Conservation (phyloP, 2,888 invertebrate species). For the Papilio demoleus region DNA sequence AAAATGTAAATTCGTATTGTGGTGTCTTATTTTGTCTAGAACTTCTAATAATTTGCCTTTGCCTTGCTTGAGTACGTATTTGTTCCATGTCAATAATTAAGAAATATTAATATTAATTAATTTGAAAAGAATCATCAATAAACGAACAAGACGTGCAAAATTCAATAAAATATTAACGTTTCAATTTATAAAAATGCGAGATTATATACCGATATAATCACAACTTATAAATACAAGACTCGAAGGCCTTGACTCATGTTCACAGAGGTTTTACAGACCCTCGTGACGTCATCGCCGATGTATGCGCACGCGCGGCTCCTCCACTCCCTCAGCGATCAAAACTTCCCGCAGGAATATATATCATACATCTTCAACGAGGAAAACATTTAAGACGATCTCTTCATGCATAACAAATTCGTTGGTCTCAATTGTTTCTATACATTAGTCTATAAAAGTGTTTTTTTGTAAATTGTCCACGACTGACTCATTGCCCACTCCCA, state of each 20-base stretch:
- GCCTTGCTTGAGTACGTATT: no score
- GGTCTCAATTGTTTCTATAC: no score
- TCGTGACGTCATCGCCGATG: conserved; percentile 76
- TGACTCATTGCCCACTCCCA: no score
- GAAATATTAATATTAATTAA: background rate
- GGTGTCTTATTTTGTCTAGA: no score
- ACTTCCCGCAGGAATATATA: conserved; percentile 74
- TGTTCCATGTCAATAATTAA: no score
- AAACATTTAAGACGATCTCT: conserved; percentile 66
- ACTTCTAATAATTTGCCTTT: no score
- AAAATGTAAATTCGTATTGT: no score
- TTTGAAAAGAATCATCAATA: background rate
- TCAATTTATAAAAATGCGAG: background rate
- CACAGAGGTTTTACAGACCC: conserved; percentile 74
- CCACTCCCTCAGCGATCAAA: conserved; percentile 59
- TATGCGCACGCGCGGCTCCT: conserved; percentile 71
- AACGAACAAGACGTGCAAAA: background rate
- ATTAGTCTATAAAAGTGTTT: no score
- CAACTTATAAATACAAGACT: conserved; percentile 62
- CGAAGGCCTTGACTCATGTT: conserved; percentile 76
- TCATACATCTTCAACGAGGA: conserved; percentile 76
- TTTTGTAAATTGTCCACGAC: conserved; percentile 75
- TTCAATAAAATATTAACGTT: background rate
- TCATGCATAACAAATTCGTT: conserved; percentile 65
- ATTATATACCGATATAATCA: conserved; percentile 24